Percentiles rank a stretch among this genome's conserved stretches.
phyloP scores from a whole-genome alignment of 2,113 vertebrate species.

The Labrus mixtus region DNA sequence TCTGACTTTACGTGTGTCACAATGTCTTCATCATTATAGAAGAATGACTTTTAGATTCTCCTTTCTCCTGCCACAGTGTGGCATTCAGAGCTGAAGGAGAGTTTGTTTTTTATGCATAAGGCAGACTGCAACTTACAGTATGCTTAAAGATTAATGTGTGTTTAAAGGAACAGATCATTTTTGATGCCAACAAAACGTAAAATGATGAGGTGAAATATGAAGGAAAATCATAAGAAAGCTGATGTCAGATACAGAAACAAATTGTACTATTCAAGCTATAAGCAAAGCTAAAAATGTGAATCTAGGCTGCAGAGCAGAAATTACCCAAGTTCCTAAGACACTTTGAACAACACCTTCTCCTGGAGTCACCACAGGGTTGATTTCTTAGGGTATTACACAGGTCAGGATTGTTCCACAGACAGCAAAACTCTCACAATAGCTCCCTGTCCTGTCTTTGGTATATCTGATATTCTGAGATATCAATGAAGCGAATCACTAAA shows the following conservation, averaged over 20 bases:
- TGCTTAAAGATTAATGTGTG: not conserved
- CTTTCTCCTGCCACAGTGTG: slow-evolving; percentile 22
- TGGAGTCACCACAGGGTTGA: not conserved
- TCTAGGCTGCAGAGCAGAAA: not conserved
- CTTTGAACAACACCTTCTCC: too few relatives aligned
- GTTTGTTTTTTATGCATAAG: slow-evolving; percentile 12
- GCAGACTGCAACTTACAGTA: not conserved
- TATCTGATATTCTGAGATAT: slow-evolving; percentile 35
- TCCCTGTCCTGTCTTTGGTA: slow-evolving; percentile 7
- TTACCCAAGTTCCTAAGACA: too few relatives aligned
- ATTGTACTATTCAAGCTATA: slow-evolving; percentile 7
- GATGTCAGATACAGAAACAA: slow-evolving; percentile 11
- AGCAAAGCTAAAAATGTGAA: slow-evolving; percentile 1
- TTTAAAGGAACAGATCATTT: slow-evolving; percentile 25
- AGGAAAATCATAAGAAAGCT: not conserved
- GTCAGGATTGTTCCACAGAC: slow-evolving; percentile 3
- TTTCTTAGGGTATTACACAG: not conserved
- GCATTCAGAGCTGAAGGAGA: slow-evolving; percentile 35
- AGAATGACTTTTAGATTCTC: slow-evolving; percentile 14
- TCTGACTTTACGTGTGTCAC: slow-evolving; percentile 10
- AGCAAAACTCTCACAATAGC: not conserved
- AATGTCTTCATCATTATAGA: slow-evolving; percentile 18
- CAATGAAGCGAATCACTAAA: slow-evolving; percentile 51
- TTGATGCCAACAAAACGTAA: slow-evolving; percentile 14
- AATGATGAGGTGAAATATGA: not conserved